These are phyloP conservation scores for Chromoteleia sp. DNA, from an alignment of 2,888 invertebrate genomes.

Conservation along the genomic window DNA sequence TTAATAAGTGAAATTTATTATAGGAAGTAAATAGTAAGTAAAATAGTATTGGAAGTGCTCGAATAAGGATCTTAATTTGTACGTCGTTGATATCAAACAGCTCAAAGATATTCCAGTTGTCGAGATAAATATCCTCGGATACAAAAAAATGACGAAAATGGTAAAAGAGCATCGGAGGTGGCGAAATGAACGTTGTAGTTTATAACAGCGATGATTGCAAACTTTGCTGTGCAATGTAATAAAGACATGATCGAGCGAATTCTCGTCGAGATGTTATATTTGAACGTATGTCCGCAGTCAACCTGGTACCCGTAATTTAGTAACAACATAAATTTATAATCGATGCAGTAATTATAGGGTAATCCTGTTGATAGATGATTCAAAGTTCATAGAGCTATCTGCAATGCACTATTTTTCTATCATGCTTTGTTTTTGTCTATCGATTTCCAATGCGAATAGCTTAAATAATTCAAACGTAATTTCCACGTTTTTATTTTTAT, in stretches of 20 bases:
- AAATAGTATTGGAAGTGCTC: no score
- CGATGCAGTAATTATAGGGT: constrained; percentile 62
- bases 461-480: neutral
- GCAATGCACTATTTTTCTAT: constrained; percentile 22
- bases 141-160: constrained; percentile 26
- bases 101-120: constrained; percentile 6
- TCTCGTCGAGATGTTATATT: constrained; percentile 42
- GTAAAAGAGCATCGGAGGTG: constrained; percentile 31
- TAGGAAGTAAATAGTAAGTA: no score
- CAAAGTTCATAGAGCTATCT: constrained; percentile 27
- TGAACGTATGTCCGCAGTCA: constrained; percentile 43
- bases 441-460: neutral
- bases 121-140: constrained; percentile 31
- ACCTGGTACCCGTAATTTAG: constrained; percentile 61
- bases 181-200: constrained; percentile 52
- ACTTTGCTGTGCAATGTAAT: constrained; percentile 46
- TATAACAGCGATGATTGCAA: constrained; percentile 66
- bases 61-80: no score
- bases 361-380: constrained; percentile 47
- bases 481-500: no score
- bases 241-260: constrained; percentile 64
- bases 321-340: constrained; percentile 63
- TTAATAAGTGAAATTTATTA: no score
- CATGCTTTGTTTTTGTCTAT: constrained; percentile 1
- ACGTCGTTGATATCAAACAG: constrained; percentile 2